Evolutionary conservation across 2,888 invertebrate species (phyloP).

Genomic region (Limnephilus auricula): DNA sequence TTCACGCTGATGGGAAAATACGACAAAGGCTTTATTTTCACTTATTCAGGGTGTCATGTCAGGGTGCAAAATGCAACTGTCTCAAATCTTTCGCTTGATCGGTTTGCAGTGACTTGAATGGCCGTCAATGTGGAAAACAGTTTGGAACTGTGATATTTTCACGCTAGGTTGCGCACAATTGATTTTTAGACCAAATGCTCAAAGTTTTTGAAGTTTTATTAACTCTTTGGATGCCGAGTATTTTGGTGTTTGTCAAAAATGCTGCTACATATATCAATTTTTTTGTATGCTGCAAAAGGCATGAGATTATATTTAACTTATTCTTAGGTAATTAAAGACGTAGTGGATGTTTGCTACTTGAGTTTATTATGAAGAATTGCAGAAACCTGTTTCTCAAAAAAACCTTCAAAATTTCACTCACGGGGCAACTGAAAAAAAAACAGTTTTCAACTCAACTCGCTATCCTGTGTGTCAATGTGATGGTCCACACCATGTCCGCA

Average conservation of each 20-base stretch:
- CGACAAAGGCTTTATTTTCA: slow-evolving; percentile 31
- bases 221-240: not conserved
- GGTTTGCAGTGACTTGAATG: slow-evolving; percentile 53
- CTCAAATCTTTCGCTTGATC: slow-evolving; percentile 58
- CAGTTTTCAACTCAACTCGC: no score
- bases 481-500: no score
- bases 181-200: not conserved
- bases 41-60: slow-evolving; percentile 23
- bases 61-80: slow-evolving; percentile 55
- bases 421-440: no score
- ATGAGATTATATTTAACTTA: no score
- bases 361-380: no score
- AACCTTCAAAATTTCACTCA: no score
- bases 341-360: no score
- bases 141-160: slow-evolving; percentile 56
- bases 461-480: no score
- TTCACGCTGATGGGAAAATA: slow-evolving; percentile 23
- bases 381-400: no score
- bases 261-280: not conserved
- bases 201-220: not conserved
- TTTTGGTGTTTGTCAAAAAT: not conserved
- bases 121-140: slow-evolving; percentile 55
- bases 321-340: no score
- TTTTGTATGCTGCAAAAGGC: not conserved
- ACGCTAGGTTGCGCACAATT: slow-evolving; percentile 49